phyloP scores from a whole-genome alignment of 2,888 invertebrate genomes.

The Synergus japonicus region DNA sequence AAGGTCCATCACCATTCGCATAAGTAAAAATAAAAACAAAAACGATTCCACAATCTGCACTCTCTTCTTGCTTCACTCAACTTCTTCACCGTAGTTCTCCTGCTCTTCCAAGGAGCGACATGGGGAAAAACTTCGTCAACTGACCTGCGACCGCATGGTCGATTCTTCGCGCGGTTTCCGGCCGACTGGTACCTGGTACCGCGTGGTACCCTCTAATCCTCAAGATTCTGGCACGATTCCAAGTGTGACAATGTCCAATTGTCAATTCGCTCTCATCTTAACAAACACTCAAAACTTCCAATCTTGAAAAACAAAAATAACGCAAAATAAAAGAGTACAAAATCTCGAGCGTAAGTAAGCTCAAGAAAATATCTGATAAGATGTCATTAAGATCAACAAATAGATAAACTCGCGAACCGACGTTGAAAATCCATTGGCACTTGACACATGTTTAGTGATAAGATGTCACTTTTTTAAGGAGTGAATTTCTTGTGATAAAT shows the following conservation, averaged over 20 bases:
- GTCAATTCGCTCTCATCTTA: neutral
- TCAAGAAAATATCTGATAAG: neutral
- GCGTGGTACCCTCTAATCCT: constrained; percentile 31
- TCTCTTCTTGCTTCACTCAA: constrained; percentile 5
- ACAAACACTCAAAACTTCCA: neutral
- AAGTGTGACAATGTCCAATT: neutral
- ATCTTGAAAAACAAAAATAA: neutral
- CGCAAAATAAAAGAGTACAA: neutral
- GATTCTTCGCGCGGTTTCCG: constrained; percentile 36
- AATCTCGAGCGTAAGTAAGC: neutral
- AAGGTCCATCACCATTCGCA: constrained; percentile 23
- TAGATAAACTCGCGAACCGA: constrained; percentile 26
- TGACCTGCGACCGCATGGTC: constrained; percentile 54
- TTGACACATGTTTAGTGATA: constrained; percentile 25
- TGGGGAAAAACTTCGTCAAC: constrained; percentile 50
- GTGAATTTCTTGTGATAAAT: neutral
- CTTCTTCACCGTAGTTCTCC: constrained; percentile 34
- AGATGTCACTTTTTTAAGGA: neutral
- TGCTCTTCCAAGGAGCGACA: constrained; percentile 43
- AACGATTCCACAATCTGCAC: constrained; percentile 15
- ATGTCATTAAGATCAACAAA: neutral
- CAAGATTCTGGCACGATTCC: constrained; percentile 14
- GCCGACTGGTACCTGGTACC: constrained; percentile 31
- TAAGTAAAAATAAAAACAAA: neutral
- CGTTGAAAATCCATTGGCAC: constrained; percentile 25